A percentile compares a stretch with the other conserved stretches of the same genome.
These are phyloP conservation scores for Trimorus sp. DNA, from an alignment of 2,888 invertebrate genomes.

Conservation along the genomic window DNA sequence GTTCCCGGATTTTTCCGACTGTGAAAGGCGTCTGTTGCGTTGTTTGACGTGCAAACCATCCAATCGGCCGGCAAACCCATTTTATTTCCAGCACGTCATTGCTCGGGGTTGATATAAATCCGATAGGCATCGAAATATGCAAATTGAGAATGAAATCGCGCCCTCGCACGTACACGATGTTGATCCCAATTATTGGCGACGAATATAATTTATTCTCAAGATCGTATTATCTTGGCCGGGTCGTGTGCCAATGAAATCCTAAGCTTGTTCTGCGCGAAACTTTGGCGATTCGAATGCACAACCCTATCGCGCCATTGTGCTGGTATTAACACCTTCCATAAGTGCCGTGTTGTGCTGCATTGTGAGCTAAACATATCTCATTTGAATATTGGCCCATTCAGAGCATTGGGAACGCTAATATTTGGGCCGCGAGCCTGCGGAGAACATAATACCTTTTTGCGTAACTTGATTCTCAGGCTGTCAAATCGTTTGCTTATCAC, in stretches of 20 bases:
- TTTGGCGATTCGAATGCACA: conserved; percentile 68
- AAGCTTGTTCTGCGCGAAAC: conserved; percentile 62
- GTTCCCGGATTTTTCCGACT: no score
- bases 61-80: no score
- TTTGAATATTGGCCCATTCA: conserved; percentile 78
- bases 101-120: not conserved
- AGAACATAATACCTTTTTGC: conserved; percentile 47
- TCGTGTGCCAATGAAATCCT: conserved; percentile 63
- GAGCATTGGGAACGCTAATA: conserved; percentile 67
- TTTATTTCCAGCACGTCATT: no score
- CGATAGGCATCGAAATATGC: conserved; percentile 69
- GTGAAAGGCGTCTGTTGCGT: no score
- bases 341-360: conserved; percentile 76
- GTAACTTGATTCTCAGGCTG: conserved; percentile 65
- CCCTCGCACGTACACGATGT: conserved; percentile 45
- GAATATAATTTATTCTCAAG: conserved; percentile 71
- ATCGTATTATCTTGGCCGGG: conserved; percentile 58
- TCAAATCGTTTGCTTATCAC: conserved; percentile 54
- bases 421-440: conserved; percentile 54
- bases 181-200: conserved; percentile 75
- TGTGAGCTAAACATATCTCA: conserved; percentile 78
- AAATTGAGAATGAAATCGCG: conserved; percentile 64
- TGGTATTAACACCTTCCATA: conserved; percentile 81
- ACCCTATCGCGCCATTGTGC: conserved; percentile 76
- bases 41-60: no score